Evolutionary conservation across 2,113 vertebrate species (phyloP).

Genomic region (Hydrolagus affinis): DNA sequence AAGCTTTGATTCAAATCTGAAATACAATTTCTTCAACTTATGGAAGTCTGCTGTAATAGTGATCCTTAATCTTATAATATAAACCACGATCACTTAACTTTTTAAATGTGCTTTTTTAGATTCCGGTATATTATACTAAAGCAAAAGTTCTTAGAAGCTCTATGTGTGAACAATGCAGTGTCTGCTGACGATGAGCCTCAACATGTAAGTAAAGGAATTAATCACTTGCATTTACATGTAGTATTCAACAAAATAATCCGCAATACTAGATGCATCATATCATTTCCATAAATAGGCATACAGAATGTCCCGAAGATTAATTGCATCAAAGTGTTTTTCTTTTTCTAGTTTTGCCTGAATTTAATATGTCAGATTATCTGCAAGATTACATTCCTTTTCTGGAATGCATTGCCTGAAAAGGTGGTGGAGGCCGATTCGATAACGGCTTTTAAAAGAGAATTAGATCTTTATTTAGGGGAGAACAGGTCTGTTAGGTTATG

Average conservation of each 20-base stretch:
- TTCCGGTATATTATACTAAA: conserved; percentile 92
- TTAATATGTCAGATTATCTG: no score
- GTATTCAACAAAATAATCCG: not conserved
- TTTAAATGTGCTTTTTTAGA: conserved; percentile 49
- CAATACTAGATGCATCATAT: not conserved
- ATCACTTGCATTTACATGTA: not conserved
- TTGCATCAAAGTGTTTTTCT: not conserved
- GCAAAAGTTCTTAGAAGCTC: conserved; percentile 93
- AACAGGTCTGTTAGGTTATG: no score
- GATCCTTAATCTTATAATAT: not conserved
- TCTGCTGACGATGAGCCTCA: conserved; percentile 84
- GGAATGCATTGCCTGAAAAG: no score
- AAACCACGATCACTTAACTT: not conserved
- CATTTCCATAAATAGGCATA: not conserved
- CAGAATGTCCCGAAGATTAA: not conserved
- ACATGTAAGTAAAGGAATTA: conserved; percentile 68
- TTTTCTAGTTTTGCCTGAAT: not conserved
- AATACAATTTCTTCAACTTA: not conserved
- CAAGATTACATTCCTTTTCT: no score
- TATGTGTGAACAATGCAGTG: conserved; percentile 96
- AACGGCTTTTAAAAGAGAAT: no score
- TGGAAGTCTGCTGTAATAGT: not conserved
- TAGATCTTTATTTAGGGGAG: no score
- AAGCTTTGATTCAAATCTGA: not conserved
- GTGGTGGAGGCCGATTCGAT: no score